Conservation (phyloP, 2,797 vertebrate species). For the Scomberomorus guttatus region DNA sequence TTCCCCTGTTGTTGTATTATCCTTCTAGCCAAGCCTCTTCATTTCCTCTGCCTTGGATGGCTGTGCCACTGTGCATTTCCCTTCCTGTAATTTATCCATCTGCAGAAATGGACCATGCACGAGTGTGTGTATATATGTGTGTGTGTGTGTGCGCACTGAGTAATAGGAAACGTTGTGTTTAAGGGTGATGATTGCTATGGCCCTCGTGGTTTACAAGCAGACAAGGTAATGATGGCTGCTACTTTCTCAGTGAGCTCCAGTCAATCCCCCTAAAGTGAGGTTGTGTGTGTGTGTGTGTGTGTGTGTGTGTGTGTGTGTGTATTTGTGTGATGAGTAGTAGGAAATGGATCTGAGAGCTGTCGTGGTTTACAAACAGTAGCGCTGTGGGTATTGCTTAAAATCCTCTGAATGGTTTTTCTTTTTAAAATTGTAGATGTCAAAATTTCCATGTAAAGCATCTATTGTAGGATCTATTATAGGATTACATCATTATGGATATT, state of each 20-base stretch:
- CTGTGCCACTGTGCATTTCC: conserved; percentile 65
- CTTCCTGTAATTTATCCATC: conserved; percentile 74
- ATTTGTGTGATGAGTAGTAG: conserved; percentile 26
- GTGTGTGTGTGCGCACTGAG: conserved; percentile 29
- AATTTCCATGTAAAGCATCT: neutral
- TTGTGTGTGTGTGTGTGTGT: conserved; percentile 20
- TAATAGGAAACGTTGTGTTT: conserved; percentile 73
- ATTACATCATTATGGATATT: neutral
- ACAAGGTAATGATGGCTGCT: conserved; percentile 66
- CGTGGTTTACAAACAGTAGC: conserved; percentile 30
- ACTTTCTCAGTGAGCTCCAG: conserved; percentile 59
- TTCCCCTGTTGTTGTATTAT: conserved; percentile 62
- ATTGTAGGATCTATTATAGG: neutral
- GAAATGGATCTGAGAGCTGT: conserved; percentile 55
- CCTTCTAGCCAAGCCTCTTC: conserved; percentile 70
- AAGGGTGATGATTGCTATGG: conserved; percentile 70
- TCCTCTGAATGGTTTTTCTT: conserved; percentile 26
- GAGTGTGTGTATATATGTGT: conserved; percentile 8
- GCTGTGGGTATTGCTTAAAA: conserved; percentile 12
- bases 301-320: conserved; percentile 23
- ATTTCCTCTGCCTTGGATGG: conserved; percentile 62
- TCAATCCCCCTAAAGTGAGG: conserved; percentile 55
- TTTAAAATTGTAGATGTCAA: no score
- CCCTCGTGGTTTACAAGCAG: conserved; percentile 73
- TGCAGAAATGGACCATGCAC: conserved; percentile 62